phyloP scores from a whole-genome alignment of 2,113 vertebrate genomes.

The Centropus bengalensis region DNA sequence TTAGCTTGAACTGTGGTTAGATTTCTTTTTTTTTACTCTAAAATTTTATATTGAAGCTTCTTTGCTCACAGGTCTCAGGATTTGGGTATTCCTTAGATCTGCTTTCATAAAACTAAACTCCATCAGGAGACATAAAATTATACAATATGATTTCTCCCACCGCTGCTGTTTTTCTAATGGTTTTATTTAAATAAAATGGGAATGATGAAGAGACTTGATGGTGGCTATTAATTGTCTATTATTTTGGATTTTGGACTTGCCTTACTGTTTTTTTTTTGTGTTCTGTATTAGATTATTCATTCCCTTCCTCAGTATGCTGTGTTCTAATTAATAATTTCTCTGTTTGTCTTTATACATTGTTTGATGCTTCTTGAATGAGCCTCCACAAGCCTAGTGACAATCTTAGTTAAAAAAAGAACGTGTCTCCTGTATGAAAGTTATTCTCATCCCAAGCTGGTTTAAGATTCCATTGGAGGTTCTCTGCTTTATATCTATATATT shows the following conservation, averaged over 20 bases:
- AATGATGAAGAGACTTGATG: neutral
- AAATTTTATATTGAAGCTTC: neutral
- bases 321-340: neutral
- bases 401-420: neutral
- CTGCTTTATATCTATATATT: neutral
- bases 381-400: neutral
- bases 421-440: neutral
- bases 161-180: neutral
- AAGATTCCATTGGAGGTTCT: neutral
- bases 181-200: neutral
- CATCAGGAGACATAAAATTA: neutral
- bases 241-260: neutral
- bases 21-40: neutral
- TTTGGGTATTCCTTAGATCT: neutral
- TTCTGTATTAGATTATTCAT: neutral
- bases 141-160: fast-evolving
- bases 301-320: neutral
- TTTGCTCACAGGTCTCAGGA: neutral
- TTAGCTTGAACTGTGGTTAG: neutral
- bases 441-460: neutral
- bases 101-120: neutral
- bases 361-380: neutral
- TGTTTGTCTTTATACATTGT: neutral
- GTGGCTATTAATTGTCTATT: neutral
- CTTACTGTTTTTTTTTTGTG: neutral